A percentile compares a stretch with the other conserved stretches of the same genome.
phyloP scores from a whole-genome alignment of 2,113 vertebrate genomes.

The Ardeotis arabs region DNA sequence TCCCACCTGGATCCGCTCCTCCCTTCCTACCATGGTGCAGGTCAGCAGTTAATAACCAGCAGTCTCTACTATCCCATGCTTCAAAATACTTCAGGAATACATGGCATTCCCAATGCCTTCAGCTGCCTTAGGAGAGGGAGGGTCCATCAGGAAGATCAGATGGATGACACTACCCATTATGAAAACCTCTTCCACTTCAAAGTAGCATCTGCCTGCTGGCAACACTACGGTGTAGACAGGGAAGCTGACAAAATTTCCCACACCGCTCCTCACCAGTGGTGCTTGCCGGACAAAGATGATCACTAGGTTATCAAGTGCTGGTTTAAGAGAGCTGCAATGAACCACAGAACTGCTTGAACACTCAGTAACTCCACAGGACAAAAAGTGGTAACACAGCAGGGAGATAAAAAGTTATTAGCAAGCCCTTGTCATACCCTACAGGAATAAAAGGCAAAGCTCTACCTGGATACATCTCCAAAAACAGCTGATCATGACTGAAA shows the following conservation, averaged over 20 bases:
- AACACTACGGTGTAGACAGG: not conserved
- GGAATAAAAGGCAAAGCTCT: not conserved
- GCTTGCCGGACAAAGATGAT: not conserved
- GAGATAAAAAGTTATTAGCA: not conserved
- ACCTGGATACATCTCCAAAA: not conserved
- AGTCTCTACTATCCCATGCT: not conserved
- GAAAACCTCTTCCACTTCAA: not conserved
- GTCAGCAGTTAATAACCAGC: not conserved
- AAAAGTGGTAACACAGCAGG: not conserved
- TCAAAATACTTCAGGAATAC: not conserved
- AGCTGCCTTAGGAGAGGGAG: not conserved
- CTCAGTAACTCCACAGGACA: not conserved
- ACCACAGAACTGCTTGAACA: not conserved
- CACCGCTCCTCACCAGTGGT: not conserved
- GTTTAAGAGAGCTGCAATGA: not conserved
- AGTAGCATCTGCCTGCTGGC: not conserved
- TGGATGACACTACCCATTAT: accelerated
- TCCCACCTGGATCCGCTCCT: not conserved
- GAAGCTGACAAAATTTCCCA: not conserved
- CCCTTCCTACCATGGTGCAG: not conserved
- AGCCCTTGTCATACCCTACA: not conserved
- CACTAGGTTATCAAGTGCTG: not conserved
- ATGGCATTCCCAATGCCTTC: not conserved
- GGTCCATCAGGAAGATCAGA: not conserved
- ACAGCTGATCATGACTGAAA: not conserved